Conservation (phyloP, 2,888 invertebrate genomes). For the Aporophyla lueneburgensis region DNA sequence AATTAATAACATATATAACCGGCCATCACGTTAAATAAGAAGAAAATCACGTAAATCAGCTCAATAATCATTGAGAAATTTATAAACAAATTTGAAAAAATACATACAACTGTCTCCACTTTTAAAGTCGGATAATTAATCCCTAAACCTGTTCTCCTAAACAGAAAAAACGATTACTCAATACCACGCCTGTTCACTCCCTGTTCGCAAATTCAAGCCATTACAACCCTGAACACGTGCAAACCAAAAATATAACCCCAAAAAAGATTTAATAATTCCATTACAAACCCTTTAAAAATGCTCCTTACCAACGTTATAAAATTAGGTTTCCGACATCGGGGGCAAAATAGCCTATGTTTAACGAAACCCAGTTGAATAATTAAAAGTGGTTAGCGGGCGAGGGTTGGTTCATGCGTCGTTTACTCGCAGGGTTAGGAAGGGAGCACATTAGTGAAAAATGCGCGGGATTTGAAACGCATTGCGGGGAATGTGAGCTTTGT, state of each 20-base stretch:
- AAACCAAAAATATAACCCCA: conserved; percentile 13
- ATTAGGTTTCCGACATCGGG: conserved; percentile 54
- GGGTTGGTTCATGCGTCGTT: conserved; percentile 64
- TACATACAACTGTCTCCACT: background rate
- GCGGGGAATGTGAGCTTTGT: conserved; percentile 8
- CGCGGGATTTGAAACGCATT: conserved; percentile 21
- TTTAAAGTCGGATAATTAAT: background rate
- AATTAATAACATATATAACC: no score
- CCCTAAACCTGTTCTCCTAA: background rate
- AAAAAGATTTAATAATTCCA: conserved; percentile 41
- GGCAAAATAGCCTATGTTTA: conserved; percentile 66
- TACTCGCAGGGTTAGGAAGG: conserved; percentile 47
- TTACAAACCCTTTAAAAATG: conserved; percentile 50
- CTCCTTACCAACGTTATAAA: conserved; percentile 53
- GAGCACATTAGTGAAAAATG: conserved; percentile 21
- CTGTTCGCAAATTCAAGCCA: background rate
- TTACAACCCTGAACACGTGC: background rate
- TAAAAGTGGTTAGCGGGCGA: conserved; percentile 65
- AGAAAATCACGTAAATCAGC: background rate
- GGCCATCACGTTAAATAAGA: no score
- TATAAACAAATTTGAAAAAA: background rate
- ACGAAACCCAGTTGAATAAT: conserved; percentile 69
- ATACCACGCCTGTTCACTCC: background rate
- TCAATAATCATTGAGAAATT: background rate
- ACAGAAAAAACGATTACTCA: background rate